A percentile compares a stretch with the other conserved stretches of the same genome.
phyloP scores from a whole-genome alignment of 2,113 vertebrate species.

The Antechinus stuartii region DNA sequence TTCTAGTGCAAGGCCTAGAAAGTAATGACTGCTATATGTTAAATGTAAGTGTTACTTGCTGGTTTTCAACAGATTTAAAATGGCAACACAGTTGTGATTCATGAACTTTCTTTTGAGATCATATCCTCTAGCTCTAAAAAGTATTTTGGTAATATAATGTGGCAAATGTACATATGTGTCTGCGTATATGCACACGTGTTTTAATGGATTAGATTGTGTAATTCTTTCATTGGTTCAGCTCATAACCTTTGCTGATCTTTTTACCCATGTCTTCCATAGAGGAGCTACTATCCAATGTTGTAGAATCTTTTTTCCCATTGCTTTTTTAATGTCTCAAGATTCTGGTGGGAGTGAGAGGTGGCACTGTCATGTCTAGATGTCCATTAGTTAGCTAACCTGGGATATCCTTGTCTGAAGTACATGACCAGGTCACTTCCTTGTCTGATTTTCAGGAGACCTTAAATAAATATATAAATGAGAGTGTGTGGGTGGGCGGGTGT shows the following conservation, averaged over 20 bases:
- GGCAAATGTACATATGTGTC: neutral
- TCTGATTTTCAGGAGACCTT: neutral
- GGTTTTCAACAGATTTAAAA: conserved; percentile 37
- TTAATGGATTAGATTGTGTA: neutral
- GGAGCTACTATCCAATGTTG: neutral
- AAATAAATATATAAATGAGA: no score
- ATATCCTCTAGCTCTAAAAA: neutral
- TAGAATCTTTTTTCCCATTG: neutral
- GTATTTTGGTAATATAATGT: neutral
- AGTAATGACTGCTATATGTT: conserved; percentile 92
- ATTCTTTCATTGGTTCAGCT: neutral
- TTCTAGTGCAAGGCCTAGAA: conserved; percentile 96
- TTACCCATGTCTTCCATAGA: neutral
- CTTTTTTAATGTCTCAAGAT: no score
- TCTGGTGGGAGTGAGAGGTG: neutral
- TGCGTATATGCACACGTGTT: neutral
- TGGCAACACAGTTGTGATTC: neutral
- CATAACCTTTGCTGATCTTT: neutral
- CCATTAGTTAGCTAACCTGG: neutral
- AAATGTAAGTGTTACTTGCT: conserved; percentile 88
- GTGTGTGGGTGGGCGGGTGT: no score
- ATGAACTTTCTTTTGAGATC: neutral
- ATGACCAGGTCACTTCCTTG: neutral
- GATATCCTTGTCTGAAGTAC: neutral
- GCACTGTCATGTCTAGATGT: neutral